Conservation (phyloP, 2,888 invertebrate species). For the Lapara coniferarum region DNA sequence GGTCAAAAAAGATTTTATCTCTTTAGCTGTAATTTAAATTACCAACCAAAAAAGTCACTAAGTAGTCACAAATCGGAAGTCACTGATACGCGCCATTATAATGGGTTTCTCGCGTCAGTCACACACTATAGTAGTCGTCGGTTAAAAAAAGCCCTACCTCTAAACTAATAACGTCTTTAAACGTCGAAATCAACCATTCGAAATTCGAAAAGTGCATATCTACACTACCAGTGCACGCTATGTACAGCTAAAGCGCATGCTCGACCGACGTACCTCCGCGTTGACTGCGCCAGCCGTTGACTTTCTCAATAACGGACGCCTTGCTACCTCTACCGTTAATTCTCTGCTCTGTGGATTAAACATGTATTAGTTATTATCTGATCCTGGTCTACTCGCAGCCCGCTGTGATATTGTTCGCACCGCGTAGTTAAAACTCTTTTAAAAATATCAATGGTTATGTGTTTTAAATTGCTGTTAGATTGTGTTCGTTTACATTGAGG, state of each 20-base stretch:
- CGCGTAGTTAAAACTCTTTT: not conserved
- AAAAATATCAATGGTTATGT: not conserved
- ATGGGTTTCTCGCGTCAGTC: no score
- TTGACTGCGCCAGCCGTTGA: slow-evolving; percentile 80
- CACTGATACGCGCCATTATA: no score
- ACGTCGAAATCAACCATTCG: not conserved
- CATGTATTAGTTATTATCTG: slow-evolving; percentile 24
- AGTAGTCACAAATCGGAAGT: no score
- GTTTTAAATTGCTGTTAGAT: not conserved
- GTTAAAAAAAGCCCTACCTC: no score
- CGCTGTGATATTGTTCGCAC: not conserved
- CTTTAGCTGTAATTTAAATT: no score
- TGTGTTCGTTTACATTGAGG: no score
- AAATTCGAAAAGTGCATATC: slow-evolving; percentile 31
- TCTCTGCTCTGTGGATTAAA: slow-evolving; percentile 81
- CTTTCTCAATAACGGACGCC: slow-evolving; percentile 68
- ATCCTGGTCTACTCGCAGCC: not conserved
- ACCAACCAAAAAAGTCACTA: no score
- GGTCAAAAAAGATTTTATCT: no score
- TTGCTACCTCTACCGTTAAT: slow-evolving; percentile 80
- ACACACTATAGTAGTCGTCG: no score
- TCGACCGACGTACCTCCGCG: slow-evolving; percentile 75
- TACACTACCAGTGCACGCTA: slow-evolving; percentile 27
- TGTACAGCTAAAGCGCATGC: slow-evolving; percentile 61
- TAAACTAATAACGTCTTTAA: slow-evolving; percentile 24